Evolutionary conservation across 2,113 vertebrate species (phyloP).

Genomic region (Vulpes lagopus): DNA sequence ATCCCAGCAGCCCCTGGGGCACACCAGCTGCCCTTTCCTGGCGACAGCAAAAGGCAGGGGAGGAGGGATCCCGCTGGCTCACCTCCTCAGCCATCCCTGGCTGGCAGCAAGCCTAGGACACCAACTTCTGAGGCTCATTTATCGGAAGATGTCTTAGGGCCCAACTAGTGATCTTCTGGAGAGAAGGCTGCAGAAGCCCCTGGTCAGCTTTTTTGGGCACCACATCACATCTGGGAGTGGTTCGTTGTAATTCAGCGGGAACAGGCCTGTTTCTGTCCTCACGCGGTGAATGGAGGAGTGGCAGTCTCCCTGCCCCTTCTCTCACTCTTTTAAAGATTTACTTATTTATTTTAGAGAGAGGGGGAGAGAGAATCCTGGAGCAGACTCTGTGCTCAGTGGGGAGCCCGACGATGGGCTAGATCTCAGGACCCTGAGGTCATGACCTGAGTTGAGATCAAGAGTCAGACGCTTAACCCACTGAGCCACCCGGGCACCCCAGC

Average conservation of each 20-base stretch:
- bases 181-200: background rate
- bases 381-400: background rate
- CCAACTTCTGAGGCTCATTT: background rate
- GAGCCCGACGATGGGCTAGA: background rate
- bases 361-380: background rate
- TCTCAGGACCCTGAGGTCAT: background rate
- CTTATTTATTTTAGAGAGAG: background rate
- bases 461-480: background rate
- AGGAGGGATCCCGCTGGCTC: fast-evolving
- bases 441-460: background rate
- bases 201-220: background rate
- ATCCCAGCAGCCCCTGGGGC: background rate
- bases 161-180: background rate
- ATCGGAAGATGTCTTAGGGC: background rate
- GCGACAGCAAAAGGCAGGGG: background rate
- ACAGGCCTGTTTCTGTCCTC: background rate
- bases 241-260: background rate
- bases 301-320: background rate
- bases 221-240: background rate
- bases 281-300: background rate
- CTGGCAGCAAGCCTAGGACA: background rate
- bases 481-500: background rate
- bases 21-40: background rate
- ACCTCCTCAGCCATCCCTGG: background rate
- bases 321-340: background rate